Conservation (phyloP, 2,113 vertebrate genomes). For the Paradisaea rubra region DNA sequence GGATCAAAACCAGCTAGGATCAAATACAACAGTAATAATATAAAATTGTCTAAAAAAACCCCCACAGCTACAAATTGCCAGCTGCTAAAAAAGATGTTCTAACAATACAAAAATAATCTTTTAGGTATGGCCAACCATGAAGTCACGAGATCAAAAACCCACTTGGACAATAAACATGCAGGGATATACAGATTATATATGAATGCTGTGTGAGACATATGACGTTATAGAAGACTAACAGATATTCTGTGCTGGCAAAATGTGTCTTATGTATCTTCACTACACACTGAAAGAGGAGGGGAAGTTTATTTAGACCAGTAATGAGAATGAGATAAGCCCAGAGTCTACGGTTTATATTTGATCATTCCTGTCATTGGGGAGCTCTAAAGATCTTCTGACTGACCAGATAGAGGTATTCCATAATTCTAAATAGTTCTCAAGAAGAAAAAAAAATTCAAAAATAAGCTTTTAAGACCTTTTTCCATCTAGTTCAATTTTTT, state of each 20-base stretch:
- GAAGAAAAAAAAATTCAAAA: not conserved
- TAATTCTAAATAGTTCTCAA: not conserved
- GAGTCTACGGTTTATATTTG: not conserved
- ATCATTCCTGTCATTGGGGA: not conserved
- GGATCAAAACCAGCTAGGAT: not conserved
- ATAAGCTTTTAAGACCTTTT: not conserved
- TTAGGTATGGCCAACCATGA: not conserved
- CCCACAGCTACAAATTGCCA: not conserved
- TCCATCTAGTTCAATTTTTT: not conserved
- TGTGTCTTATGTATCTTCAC: not conserved
- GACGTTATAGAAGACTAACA: not conserved
- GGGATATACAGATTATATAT: not conserved
- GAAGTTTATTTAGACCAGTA: not conserved
- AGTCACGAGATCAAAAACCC: not conserved
- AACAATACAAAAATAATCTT: not conserved
- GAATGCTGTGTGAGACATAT: not conserved
- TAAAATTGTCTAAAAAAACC: not conserved
- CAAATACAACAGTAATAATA: not conserved
- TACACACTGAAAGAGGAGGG: not conserved
- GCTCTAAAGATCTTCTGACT: not conserved
- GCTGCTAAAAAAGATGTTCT: not conserved
- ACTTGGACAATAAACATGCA: not conserved
- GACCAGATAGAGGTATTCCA: not conserved
- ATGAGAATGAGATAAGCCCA: not conserved
- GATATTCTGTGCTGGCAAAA: not conserved